Conservation (phyloP, 2,888 invertebrate species). For the Cantharis lateralis region DNA sequence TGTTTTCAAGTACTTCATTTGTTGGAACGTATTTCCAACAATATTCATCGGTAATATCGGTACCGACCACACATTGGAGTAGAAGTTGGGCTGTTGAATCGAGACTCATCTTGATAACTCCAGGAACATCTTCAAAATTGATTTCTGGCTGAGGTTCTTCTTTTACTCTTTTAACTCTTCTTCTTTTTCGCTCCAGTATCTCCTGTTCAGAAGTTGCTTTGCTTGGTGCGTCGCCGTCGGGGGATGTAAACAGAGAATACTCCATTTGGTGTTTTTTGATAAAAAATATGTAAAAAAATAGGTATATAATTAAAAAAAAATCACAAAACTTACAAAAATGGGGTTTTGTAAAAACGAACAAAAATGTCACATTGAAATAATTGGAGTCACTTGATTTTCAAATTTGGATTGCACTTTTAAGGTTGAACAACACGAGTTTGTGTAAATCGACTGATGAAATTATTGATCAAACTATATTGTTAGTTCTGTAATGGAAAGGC, state of each 20-base stretch:
- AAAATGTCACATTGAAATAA: background rate
- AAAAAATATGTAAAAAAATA: background rate
- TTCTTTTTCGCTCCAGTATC: background rate
- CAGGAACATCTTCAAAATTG: background rate
- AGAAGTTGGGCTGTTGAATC: background rate
- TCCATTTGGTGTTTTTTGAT: background rate
- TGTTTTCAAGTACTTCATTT: background rate
- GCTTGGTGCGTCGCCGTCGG: background rate
- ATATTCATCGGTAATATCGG: background rate
- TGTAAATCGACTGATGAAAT: conserved; percentile 31
- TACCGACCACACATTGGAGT: background rate
- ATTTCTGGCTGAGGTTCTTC: background rate
- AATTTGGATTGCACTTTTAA: background rate
- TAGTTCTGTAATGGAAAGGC: background rate
- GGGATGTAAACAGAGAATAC: background rate
- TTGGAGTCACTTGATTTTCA: background rate
- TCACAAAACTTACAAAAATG: background rate
- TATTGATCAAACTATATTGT: background rate
- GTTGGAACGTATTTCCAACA: background rate
- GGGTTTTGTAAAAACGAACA: background rate
- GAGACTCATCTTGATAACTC: background rate
- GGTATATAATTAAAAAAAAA: background rate
- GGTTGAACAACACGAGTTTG: background rate
- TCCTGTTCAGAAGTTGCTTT: background rate
- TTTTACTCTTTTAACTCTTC: background rate